A percentile compares a stretch with the other conserved stretches of the same genome.
Conservation (phyloP, 2,113 vertebrate species). For the Dunckerocampus dactyliophorus region DNA sequence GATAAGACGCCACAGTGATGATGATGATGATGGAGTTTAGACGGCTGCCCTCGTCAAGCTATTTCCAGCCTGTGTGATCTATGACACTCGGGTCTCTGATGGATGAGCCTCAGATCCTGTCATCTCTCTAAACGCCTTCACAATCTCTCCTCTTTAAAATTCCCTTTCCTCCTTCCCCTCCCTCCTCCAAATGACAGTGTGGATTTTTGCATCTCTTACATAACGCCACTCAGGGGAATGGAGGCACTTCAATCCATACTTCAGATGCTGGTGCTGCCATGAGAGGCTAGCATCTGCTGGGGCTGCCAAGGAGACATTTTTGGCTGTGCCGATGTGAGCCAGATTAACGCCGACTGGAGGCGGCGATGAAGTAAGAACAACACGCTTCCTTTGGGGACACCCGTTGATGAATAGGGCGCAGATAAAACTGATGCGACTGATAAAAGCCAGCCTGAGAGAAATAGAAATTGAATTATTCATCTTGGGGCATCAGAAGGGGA, state of each 20-base stretch:
- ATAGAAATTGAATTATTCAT: constrained; percentile 58
- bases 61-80: constrained; percentile 38
- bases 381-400: constrained; percentile 24
- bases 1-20: constrained; percentile 13
- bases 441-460: constrained; percentile 58
- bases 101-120: constrained; percentile 24
- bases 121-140: not conserved
- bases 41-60: constrained; percentile 23
- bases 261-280: constrained; percentile 47
- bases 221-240: constrained; percentile 52
- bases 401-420: constrained; percentile 57
- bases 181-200: constrained; percentile 43
- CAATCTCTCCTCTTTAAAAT: constrained; percentile 1
- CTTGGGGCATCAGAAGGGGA: not conserved
- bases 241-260: constrained; percentile 65
- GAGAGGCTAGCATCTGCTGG: constrained; percentile 5
- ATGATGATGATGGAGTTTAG: constrained; percentile 17
- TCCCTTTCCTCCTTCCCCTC: not conserved
- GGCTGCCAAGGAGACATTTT: constrained; percentile 4
- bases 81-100: constrained; percentile 25
- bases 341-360: constrained; percentile 32
- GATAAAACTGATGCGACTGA: constrained; percentile 30
- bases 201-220: constrained; percentile 52
- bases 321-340: constrained; percentile 32
- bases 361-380: constrained; percentile 37